Evolutionary conservation across 2,113 vertebrate genomes (phyloP).

Genomic region (Periophthalmodon schlosseri): DNA sequence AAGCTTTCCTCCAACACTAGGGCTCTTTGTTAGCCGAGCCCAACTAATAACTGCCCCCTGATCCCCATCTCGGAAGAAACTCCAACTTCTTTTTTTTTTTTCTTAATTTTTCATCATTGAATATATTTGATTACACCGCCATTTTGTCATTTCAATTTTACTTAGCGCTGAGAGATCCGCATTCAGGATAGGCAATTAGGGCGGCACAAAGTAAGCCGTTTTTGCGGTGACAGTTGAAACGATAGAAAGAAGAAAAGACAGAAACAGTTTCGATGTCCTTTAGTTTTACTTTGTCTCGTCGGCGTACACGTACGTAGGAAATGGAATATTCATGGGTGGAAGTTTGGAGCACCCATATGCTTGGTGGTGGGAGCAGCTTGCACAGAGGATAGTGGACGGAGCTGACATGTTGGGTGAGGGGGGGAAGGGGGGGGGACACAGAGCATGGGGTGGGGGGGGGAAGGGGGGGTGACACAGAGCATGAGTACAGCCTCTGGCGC

Average conservation of each 20-base stretch:
- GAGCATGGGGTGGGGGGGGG: too few species aligned
- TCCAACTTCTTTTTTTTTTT: conserved; percentile 31
- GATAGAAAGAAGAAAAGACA: conserved; percentile 24
- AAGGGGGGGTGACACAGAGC: conserved; percentile 61
- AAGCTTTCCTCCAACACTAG: conserved; percentile 85
- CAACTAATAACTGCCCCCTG: conserved; percentile 88
- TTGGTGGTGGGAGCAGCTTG: conserved; percentile 76
- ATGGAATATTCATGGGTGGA: conserved; percentile 83
- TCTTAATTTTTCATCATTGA: conserved; percentile 28
- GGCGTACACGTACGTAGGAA: conserved; percentile 66
- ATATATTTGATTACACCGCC: conserved; percentile 65
- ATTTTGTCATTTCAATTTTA: conserved; percentile 71
- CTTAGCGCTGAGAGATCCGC: conserved; percentile 71
- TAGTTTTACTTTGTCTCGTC: conserved; percentile 34
- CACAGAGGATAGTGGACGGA: conserved; percentile 64
- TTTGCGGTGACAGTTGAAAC: conserved; percentile 60
- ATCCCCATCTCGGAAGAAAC: conserved; percentile 79
- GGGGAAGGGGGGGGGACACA: conserved; percentile 61
- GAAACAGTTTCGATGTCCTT: conserved; percentile 30
- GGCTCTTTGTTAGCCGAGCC: conserved; percentile 86
- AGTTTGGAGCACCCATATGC: conserved; percentile 78
- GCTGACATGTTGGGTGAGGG: conserved; percentile 46
- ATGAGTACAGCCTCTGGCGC: conserved; percentile 51
- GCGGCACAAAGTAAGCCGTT: conserved; percentile 76
- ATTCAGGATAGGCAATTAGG: conserved; percentile 75